Evolutionary conservation across 2,113 vertebrate genomes (phyloP), one percentile per base, ranked within the genome.

Genomic region (Lathamus discolor): DNA sequence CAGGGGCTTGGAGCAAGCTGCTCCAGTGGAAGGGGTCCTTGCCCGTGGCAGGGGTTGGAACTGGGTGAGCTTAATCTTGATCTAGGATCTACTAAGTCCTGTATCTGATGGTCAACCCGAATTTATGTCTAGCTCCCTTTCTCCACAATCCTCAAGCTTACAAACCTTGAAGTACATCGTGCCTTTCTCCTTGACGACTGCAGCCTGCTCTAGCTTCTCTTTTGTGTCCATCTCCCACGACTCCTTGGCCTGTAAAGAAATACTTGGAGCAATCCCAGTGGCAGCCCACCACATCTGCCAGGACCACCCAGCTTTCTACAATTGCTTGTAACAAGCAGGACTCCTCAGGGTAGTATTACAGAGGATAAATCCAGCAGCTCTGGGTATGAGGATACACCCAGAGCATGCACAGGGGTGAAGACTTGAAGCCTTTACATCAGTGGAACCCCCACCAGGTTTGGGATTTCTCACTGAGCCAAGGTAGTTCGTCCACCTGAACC

Each of bases 161-260:
- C 97, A 77, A 87, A 99, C 99, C 99, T 99, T 99, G 97, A 99
- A 99, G 97, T 99, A 99, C 69, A 98, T 97, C 3, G 99, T 99
- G 87, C 99, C 99, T 96, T 99, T 99, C 94, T 98, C 98, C 96
- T 99, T 99, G 72, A 99, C 98, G 27, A 97, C 81, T 16, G 94
- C 97, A 39, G 99, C 98, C 96, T 98, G 97, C 87, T 98, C 98
- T 95, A 99, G 96, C 97, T 99, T 99, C 96, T 99, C 99, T 55
- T 98, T 98, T 96, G 99, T 98, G 93, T 99, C 98, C 99, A 99
- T 99, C 98, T 99, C 99, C 99, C 99, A 99, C 27, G 98, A 98
- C 97, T 99, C 99, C 98, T 99, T 99, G 96, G 99, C 99, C 99
- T 99, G 96, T 67, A 93, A 95, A 61, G 24, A 95, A 94, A 96